Percentiles rank a stretch among this genome's conserved stretches.
Conservation (phyloP, 2,797 vertebrate genomes). For the Cercopithecus mitis region DNA sequence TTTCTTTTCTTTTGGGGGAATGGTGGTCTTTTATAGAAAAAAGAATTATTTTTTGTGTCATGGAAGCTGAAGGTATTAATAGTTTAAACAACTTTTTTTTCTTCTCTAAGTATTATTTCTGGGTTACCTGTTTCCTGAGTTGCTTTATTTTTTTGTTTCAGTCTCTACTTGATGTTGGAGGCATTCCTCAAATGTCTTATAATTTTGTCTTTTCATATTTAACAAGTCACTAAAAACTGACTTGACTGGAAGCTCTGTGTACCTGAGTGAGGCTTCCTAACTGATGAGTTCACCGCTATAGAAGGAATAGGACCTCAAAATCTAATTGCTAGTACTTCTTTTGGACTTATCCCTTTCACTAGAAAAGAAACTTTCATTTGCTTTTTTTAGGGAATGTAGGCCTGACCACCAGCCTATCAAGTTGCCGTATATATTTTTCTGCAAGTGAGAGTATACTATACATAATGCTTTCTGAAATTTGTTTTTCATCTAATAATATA, state of each 20-base stretch:
- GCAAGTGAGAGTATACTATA: background rate
- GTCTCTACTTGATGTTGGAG: background rate
- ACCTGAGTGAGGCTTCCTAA: background rate
- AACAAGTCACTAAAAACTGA: background rate
- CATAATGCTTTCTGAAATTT: constrained; percentile 26
- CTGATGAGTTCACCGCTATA: background rate
- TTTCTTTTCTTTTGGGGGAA: background rate
- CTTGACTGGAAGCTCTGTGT: background rate
- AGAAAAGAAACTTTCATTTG: background rate
- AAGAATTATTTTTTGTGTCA: background rate
- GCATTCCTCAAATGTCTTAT: background rate
- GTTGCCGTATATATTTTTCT: background rate
- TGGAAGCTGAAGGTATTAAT: background rate
- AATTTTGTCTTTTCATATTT: background rate
- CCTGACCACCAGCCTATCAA: background rate
- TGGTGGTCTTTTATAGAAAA: background rate
- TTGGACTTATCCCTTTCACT: background rate
- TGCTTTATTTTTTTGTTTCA: background rate
- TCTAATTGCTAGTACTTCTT: background rate
- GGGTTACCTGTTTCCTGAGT: background rate
- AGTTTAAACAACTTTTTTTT: background rate
- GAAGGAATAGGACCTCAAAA: background rate
- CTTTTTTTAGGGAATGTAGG: background rate
- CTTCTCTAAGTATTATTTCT: background rate
- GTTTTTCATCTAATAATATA: background rate